Conservation (phyloP, 1,140 invertebrate species). For the Drosophila persimilis region DNA sequence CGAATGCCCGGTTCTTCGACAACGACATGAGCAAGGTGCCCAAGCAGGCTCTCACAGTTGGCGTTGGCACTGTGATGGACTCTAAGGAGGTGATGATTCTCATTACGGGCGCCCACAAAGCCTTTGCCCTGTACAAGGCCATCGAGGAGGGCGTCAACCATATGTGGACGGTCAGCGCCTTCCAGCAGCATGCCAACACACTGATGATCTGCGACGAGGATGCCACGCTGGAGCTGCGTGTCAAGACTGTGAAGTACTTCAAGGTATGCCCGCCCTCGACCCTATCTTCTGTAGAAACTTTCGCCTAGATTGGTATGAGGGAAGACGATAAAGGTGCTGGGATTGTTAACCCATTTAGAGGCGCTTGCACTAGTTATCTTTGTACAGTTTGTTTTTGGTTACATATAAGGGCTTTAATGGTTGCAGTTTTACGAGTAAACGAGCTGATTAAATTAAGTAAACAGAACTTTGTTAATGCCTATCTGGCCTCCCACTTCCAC, state of each 20-base stretch:
- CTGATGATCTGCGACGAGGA: constrained; percentile 99
- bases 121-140: constrained; percentile 97
- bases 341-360: background rate
- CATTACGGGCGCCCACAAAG: constrained; percentile 98
- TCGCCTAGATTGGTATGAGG: constrained; percentile 2
- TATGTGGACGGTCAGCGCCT: constrained; percentile 99
- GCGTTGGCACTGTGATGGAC: constrained; percentile 99
- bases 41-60: constrained; percentile 97
- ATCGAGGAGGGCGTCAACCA: constrained; percentile 97
- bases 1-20: constrained; percentile 98
- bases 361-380: background rate
- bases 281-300: constrained; percentile 3
- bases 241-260: constrained; percentile 99
- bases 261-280: constrained; percentile 87
- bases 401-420: constrained; percentile 10
- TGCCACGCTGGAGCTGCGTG: constrained; percentile 97
- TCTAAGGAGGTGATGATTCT: constrained; percentile 98
- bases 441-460: background rate
- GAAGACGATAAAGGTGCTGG: constrained; percentile 29
- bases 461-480: constrained; percentile 37
- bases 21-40: constrained; percentile 97
- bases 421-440: background rate
- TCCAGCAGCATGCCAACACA: constrained; percentile 96
- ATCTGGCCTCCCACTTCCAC: constrained; percentile 1
- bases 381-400: background rate